Evolutionary conservation across 1,140 invertebrate genomes (phyloP).

Genomic region (Drosophila kikkawai): DNA sequence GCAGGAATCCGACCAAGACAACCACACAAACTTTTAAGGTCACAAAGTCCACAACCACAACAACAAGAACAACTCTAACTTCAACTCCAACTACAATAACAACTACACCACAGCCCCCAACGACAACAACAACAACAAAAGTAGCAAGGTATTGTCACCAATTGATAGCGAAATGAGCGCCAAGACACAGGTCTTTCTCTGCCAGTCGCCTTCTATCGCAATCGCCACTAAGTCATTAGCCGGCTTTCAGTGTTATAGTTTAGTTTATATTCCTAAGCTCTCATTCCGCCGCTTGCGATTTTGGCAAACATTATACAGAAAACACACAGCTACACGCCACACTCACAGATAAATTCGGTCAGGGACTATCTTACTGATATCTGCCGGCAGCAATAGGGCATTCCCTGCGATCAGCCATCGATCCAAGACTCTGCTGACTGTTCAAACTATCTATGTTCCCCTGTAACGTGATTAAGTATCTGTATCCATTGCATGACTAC

Average conservation of each 20-base stretch:
- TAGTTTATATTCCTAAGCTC: slow-evolving; percentile 25
- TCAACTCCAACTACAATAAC: slow-evolving; percentile 58
- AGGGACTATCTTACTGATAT: not conserved
- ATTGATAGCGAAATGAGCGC: slow-evolving; percentile 1
- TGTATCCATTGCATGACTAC: slow-evolving; percentile 44
- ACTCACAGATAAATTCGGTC: not conserved
- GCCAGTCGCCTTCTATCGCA: slow-evolving; percentile 2
- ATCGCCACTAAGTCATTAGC: slow-evolving; percentile 2
- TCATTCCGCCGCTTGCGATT: slow-evolving; percentile 17
- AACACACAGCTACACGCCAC: slow-evolving; percentile 13
- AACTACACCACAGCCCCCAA: slow-evolving; percentile 23
- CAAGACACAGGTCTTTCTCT: not conserved
- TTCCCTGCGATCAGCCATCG: slow-evolving; percentile 6
- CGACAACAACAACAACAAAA: slow-evolving; percentile 65
- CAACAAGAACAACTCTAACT: slow-evolving; percentile 49
- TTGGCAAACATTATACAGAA: slow-evolving; percentile 27
- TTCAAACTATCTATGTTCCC: slow-evolving; percentile 20
- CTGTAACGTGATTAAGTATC: slow-evolving; percentile 23
- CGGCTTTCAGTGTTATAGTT: slow-evolving; percentile 8
- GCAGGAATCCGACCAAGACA: slow-evolving; percentile 47
- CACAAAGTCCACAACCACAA: slow-evolving; percentile 48
- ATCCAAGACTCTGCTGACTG: slow-evolving; percentile 36
- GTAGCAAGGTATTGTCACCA: slow-evolving; percentile 58
- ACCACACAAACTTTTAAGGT: slow-evolving; percentile 43
- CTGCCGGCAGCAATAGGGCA: not conserved